A percentile compares a stretch with the other conserved stretches of the same genome.
These are phyloP conservation scores for Saxidomus purpurata DNA, from an alignment of 1,140 invertebrate genomes.

Conservation along the genomic window DNA sequence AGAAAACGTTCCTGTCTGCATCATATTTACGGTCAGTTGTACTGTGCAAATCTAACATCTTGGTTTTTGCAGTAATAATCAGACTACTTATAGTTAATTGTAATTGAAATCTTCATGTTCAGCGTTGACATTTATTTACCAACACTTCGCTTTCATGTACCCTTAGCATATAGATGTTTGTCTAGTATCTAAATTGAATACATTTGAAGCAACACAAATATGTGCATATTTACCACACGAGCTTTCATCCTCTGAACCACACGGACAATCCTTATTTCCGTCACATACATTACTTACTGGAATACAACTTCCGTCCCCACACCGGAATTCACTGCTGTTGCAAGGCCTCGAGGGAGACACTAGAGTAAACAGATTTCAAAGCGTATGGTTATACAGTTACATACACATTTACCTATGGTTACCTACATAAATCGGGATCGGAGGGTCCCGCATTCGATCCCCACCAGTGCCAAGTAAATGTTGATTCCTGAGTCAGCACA, in stretches of 20 bases:
- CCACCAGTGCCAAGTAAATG: not conserved
- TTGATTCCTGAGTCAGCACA: not conserved
- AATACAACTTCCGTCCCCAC: slow-evolving; percentile 24
- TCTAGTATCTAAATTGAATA: no score
- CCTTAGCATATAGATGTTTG: no score
- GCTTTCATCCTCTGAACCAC: slow-evolving; percentile 18
- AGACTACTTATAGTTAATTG: no score
- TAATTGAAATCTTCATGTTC: no score
- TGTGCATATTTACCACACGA: slow-evolving; percentile 43
- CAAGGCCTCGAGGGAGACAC: not conserved
- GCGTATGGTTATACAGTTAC: not conserved
- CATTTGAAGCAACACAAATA: no score
- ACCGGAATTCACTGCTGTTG: not conserved
- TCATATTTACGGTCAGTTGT: no score
- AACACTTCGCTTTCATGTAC: no score
- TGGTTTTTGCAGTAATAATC: no score
- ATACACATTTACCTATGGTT: not conserved
- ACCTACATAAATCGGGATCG: not conserved
- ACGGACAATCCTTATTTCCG: not conserved
- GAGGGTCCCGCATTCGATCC: not conserved
- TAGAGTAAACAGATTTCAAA: not conserved
- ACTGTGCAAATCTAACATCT: no score
- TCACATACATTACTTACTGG: slow-evolving; percentile 4
- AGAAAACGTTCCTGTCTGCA: no score
- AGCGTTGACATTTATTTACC: no score